These are phyloP conservation scores for Pseudochirops cupreus DNA, from an alignment of 2,797 vertebrate species.

Conservation along the genomic window DNA sequence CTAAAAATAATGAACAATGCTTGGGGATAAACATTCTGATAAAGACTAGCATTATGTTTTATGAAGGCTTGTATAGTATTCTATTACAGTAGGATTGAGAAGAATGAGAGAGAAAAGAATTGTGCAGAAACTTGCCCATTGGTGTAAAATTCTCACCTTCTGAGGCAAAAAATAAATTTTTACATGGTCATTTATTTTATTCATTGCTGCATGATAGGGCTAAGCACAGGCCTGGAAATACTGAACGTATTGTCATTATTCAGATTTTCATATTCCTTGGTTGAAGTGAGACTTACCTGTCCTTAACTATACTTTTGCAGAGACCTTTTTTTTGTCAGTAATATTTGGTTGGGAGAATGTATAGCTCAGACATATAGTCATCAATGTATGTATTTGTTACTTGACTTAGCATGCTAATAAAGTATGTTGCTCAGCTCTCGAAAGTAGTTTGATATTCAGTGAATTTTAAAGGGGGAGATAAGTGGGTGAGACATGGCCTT, in stretches of 20 bases:
- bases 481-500: background rate
- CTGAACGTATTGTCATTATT: background rate
- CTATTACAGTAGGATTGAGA: background rate
- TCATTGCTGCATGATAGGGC: background rate
- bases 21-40: slow-evolving; percentile 4
- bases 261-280: background rate
- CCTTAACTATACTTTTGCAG: background rate
- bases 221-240: background rate
- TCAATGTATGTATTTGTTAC: background rate
- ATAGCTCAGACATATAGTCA: background rate
- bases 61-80: slow-evolving; percentile 9
- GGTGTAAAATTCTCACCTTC: background rate
- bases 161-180: background rate
- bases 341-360: background rate
- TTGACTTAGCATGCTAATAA: background rate
- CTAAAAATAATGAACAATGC: slow-evolving; percentile 8
- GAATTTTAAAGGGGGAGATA: background rate
- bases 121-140: slow-evolving; percentile 14
- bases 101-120: background rate
- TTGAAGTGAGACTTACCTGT: background rate
- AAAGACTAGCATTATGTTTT: background rate
- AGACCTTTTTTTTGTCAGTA: background rate
- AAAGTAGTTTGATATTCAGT: background rate
- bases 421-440: background rate
- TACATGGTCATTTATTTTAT: background rate